Evolutionary conservation across 1,140 invertebrate genomes (phyloP).

Genomic region (Zaprionus nigranus): DNA sequence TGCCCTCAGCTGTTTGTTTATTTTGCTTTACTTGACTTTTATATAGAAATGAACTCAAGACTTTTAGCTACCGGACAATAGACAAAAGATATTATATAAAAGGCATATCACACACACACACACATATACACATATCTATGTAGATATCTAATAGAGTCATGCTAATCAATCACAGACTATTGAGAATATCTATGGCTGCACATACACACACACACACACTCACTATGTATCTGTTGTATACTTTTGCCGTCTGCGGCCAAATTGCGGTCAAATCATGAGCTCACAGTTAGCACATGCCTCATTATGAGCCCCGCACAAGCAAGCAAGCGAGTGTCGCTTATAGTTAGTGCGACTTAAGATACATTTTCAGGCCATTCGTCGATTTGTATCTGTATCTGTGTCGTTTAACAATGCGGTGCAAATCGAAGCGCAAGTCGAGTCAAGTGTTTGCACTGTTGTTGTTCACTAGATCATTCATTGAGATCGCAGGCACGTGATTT

Average conservation of each 20-base stretch:
- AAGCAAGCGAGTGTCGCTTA: constrained; percentile 41
- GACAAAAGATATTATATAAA: background rate
- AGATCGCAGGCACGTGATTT: constrained; percentile 43
- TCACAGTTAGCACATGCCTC: constrained; percentile 49
- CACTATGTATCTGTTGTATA: constrained; percentile 25
- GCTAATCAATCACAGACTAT: constrained; percentile 58
- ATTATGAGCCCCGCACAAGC: constrained; percentile 32
- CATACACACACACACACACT: background rate
- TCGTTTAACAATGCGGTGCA: constrained; percentile 41
- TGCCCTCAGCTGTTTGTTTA: constrained; percentile 31
- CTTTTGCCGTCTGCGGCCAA: constrained; percentile 20
- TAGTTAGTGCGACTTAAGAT: constrained; percentile 49
- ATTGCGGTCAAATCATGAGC: constrained; percentile 60
- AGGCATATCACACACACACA: background rate
- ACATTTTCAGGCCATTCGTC: constrained; percentile 47
- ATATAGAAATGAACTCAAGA: constrained; percentile 40
- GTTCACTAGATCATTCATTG: constrained; percentile 18
- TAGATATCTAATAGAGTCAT: constrained; percentile 37
- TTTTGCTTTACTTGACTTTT: constrained; percentile 39
- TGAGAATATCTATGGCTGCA: constrained; percentile 30
- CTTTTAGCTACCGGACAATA: constrained; percentile 8
- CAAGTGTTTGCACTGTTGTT: constrained; percentile 32
- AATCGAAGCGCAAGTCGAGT: constrained; percentile 17
- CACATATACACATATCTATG: background rate
- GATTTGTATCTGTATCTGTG: constrained; percentile 28